Conservation (phyloP, 2,888 invertebrate genomes). For the Eudemis profundana region DNA sequence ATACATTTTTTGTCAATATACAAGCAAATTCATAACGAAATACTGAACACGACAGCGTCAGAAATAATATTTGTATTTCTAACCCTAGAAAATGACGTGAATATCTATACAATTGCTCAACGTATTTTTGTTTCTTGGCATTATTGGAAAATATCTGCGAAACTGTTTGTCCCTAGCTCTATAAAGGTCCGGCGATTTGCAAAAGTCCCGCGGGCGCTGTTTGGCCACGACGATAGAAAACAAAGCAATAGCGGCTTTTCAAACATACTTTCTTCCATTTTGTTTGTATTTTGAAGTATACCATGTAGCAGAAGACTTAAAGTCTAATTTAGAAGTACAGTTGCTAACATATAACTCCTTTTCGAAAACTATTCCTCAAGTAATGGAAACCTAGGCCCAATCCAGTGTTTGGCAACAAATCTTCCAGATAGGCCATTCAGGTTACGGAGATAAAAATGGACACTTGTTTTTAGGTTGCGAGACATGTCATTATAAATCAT, state of each 20-base stretch:
- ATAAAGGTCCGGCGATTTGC: constrained; percentile 3
- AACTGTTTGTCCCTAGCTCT: constrained; percentile 14
- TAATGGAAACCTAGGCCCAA: constrained; percentile 3
- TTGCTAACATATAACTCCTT: too few species aligned
- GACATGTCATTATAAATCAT: neutral
- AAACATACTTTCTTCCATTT: neutral
- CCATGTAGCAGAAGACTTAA: neutral
- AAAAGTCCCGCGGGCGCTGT: constrained; percentile 9
- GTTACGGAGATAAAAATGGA: constrained; percentile 9
- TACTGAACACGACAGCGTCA: too few species aligned
- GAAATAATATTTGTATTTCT: neutral
- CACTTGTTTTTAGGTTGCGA: neutral
- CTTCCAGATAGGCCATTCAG: constrained; percentile 11
- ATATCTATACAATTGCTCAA: neutral
- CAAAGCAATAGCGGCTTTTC: neutral
- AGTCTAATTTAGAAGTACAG: neutral
- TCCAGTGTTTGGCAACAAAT: constrained; percentile 10
- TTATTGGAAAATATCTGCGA: constrained; percentile 31
- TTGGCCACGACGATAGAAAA: neutral
- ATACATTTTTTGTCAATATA: too few species aligned
- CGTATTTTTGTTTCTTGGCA: neutral
- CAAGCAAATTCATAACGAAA: too few species aligned
- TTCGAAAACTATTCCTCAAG: neutral
- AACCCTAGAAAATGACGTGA: neutral
- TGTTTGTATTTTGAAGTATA: neutral